Conservation (phyloP, 2,888 invertebrate species). For the Acrobasis suavella region DNA sequence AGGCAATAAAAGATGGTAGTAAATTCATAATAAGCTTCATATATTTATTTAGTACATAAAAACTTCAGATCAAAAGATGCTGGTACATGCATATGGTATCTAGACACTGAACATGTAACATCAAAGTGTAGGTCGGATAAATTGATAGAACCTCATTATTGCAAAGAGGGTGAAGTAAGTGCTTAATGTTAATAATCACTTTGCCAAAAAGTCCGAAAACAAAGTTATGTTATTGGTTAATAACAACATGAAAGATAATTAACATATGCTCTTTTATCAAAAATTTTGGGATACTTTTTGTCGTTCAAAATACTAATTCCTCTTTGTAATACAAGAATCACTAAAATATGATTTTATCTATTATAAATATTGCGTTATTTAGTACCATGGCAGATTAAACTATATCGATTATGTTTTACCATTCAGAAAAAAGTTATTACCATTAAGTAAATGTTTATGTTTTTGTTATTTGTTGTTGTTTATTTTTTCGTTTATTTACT, state of each 20-base stretch:
- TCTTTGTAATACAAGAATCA: neutral
- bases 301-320: neutral
- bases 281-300: too few relatives aligned
- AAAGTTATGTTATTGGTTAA: neutral
- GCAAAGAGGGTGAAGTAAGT: neutral
- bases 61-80: slow-evolving; percentile 50
- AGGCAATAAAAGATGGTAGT: slow-evolving; percentile 44
- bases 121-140: slow-evolving; percentile 8
- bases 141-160: slow-evolving; percentile 5
- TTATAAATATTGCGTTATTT: slow-evolving; percentile 5
- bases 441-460: neutral
- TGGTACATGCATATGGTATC: slow-evolving; percentile 30
- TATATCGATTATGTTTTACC: neutral
- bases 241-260: too few relatives aligned
- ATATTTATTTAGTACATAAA: slow-evolving; percentile 44
- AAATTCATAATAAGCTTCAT: slow-evolving; percentile 49
- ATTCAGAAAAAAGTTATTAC: neutral
- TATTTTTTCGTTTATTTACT: neutral
- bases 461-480: slow-evolving; percentile 1
- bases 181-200: neutral
- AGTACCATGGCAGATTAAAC: slow-evolving; percentile 11
- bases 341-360: neutral
- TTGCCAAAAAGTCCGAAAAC: neutral
- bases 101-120: slow-evolving; percentile 13
- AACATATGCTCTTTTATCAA: too few relatives aligned